These are phyloP conservation scores for Parazoanthus darwini DNA, from an alignment of 92 coral and sea anemone species.

Conservation along the genomic window DNA sequence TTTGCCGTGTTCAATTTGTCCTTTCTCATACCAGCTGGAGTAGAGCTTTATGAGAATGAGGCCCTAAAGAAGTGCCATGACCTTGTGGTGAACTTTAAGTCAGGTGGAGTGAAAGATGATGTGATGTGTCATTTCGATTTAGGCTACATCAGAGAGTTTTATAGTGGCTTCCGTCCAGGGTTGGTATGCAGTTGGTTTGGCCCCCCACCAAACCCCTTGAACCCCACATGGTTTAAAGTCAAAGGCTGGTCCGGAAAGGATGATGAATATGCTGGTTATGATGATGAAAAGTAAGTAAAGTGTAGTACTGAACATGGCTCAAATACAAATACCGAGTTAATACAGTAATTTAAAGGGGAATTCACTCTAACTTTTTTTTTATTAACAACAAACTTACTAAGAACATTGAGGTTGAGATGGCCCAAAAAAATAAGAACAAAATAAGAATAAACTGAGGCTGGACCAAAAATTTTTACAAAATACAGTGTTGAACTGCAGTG, in stretches of 20 bases:
- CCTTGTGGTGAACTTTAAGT: slow-evolving; percentile 11
- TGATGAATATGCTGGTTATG: slow-evolving; percentile 13
- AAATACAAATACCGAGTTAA: too few species aligned
- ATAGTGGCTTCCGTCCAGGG: slow-evolving; percentile 15
- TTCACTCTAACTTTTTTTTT: too few species aligned
- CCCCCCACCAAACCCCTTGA: slow-evolving; percentile 11
- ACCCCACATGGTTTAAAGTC: slow-evolving; percentile 27
- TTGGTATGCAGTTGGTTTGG: slow-evolving; percentile 24
- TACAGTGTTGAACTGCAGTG: too few species aligned
- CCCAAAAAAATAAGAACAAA: too few species aligned
- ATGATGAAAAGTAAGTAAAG: slow-evolving; percentile 43
- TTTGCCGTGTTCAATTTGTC: slow-evolving; percentile 16
- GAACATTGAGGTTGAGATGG: too few species aligned
- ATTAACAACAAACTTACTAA: too few species aligned
- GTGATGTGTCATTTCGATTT: slow-evolving; percentile 22
- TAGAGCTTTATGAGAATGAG: slow-evolving; percentile 28
- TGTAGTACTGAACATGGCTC: too few species aligned
- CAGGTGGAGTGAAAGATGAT: slow-evolving; percentile 9
- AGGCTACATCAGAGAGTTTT: slow-evolving; percentile 19
- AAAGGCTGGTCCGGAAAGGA: slow-evolving; percentile 11
- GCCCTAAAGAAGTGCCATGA: slow-evolving; percentile 24
- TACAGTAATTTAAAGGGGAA: too few species aligned
- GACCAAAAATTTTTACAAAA: too few species aligned
- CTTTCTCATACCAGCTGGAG: slow-evolving; percentile 13
- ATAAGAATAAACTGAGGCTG: too few species aligned